A percentile compares a stretch with the other conserved stretches of the same genome.
These are phyloP conservation scores for Esox niger DNA, from an alignment of 2,113 vertebrate genomes.

Conservation along the genomic window DNA sequence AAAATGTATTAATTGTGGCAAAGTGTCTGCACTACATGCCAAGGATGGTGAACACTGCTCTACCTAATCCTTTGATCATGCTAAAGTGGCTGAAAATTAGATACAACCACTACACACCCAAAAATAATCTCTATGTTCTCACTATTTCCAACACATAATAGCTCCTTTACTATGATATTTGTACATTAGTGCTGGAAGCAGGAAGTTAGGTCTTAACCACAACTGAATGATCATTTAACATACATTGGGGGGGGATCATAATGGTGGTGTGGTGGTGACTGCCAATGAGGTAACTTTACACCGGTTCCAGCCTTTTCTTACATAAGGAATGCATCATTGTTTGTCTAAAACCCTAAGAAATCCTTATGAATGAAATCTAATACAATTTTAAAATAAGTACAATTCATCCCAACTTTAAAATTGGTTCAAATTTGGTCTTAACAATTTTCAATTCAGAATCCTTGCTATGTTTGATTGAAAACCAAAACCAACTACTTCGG, in stretches of 20 bases:
- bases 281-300: slow-evolving; percentile 3
- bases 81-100: slow-evolving; percentile 44
- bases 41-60: slow-evolving; percentile 33
- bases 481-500: too few relatives aligned
- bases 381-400: too few relatives aligned
- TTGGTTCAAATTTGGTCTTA: too few relatives aligned
- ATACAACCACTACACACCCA: slow-evolving; percentile 18
- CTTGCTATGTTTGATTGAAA: too few relatives aligned
- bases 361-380: too few relatives aligned
- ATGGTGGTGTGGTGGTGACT: not conserved
- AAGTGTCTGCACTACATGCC: not conserved
- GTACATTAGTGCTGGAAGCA: not conserved
- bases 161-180: too few relatives aligned
- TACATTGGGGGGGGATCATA: slow-evolving; percentile 3
- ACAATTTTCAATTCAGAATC: too few relatives aligned
- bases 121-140: slow-evolving; percentile 14
- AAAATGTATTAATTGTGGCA: not conserved
- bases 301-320: slow-evolving; percentile 5
- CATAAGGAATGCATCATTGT: too few relatives aligned
- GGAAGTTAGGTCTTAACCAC: slow-evolving; percentile 11
- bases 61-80: slow-evolving; percentile 40
- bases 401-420: too few relatives aligned
- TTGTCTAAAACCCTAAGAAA: too few relatives aligned
- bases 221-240: slow-evolving; percentile 20
- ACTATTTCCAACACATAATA: not conserved